phyloP scores from a whole-genome alignment of 2,888 invertebrate species.

The Auanema freiburgensis region DNA sequence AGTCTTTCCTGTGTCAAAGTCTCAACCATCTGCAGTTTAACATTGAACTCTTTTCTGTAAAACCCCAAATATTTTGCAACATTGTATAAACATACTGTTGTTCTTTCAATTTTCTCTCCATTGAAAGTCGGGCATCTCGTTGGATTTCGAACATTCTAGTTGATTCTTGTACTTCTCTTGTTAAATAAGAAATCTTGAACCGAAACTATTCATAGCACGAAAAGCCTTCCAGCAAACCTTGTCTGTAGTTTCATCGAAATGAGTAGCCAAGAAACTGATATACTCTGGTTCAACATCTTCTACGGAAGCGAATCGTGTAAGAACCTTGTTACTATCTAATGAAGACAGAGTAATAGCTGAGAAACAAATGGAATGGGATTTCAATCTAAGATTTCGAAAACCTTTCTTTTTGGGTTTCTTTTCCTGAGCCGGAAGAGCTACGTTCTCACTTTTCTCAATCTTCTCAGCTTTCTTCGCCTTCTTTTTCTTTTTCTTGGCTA shows the following conservation, averaged over 20 bases:
- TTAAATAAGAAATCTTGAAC: background rate
- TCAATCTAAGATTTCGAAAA: background rate
- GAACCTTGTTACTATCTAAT: slow-evolving; percentile 15
- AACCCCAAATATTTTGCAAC: background rate
- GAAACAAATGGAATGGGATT: background rate
- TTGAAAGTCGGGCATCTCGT: background rate
- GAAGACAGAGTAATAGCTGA: background rate
- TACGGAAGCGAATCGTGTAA: slow-evolving; percentile 16
- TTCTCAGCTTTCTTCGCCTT: slow-evolving; percentile 1
- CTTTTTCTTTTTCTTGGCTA: slow-evolving; percentile 6
- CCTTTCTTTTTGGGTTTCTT: slow-evolving; percentile 1
- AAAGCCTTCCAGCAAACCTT: too few species aligned
- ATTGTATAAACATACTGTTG: background rate
- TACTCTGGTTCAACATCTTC: slow-evolving; percentile 24
- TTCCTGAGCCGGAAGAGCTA: background rate
- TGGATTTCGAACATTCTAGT: background rate
- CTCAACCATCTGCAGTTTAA: background rate
- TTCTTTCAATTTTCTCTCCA: background rate
- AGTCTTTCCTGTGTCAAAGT: background rate
- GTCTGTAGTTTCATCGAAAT: slow-evolving; percentile 10
- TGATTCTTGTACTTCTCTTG: too few species aligned
- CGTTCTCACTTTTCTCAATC: background rate
- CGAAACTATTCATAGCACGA: too few species aligned
- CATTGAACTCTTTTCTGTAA: too few species aligned
- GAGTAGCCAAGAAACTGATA: slow-evolving; percentile 18